Conservation (phyloP, 1,140 invertebrate genomes). For the Chlorops oryzae region DNA sequence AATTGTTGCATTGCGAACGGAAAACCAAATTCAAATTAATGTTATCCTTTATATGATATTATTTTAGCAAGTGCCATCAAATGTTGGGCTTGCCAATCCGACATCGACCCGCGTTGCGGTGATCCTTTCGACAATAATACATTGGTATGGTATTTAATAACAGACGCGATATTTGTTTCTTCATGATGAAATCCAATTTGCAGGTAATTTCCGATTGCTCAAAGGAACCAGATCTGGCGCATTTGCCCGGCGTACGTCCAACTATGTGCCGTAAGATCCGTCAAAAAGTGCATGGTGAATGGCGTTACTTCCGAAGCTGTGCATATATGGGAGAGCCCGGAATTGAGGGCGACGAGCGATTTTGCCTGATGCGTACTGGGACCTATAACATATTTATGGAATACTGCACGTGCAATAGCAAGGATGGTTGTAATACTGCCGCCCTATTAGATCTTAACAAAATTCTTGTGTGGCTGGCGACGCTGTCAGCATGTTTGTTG, state of each 20-base stretch:
- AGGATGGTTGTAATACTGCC: slow-evolving; percentile 80
- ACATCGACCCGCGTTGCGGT: slow-evolving; percentile 81
- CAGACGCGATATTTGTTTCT: too few relatives aligned
- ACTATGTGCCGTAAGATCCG: slow-evolving; percentile 90
- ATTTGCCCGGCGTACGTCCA: slow-evolving; percentile 63
- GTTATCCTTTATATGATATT: too few relatives aligned
- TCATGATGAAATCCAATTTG: too few relatives aligned
- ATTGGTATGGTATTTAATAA: too few relatives aligned
- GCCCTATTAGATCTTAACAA: slow-evolving; percentile 14
- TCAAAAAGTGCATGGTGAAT: slow-evolving; percentile 87
- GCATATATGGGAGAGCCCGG: slow-evolving; percentile 86
- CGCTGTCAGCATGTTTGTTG: background rate
- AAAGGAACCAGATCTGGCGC: slow-evolving; percentile 57
- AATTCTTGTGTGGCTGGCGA: too few relatives aligned
- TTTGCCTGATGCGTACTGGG: slow-evolving; percentile 83
- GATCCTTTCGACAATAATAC: slow-evolving; percentile 90
- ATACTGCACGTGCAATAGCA: slow-evolving; percentile 87
- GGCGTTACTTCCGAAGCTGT: slow-evolving; percentile 84
- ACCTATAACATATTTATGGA: slow-evolving; percentile 92
- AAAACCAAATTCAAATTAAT: too few relatives aligned
- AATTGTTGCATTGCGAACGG: too few relatives aligned
- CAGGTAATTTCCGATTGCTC: slow-evolving; percentile 82
- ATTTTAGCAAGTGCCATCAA: too few relatives aligned
- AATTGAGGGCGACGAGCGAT: slow-evolving; percentile 81
- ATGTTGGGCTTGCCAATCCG: slow-evolving; percentile 87